Base-by-base conservation (phyloP, 2,113 vertebrate species). In the Madoqua kirkii region DNA sequence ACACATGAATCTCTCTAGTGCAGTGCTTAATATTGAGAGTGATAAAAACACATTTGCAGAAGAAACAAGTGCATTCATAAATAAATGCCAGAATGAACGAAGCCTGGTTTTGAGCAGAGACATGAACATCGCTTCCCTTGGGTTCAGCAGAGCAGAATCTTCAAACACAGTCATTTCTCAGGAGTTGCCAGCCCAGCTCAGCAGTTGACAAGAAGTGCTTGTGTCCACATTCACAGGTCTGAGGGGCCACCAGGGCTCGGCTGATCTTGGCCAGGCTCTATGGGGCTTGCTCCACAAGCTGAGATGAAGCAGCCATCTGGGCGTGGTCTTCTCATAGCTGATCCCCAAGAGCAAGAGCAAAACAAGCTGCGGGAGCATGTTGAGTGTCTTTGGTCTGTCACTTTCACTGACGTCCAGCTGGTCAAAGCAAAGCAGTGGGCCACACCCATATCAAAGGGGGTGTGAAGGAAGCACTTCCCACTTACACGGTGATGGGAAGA, bases 191-290 rank as follows among this genome's bases (percentile, higher is more conserved):
- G 1, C 31, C 94, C 7, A 36, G 12, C 82, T 19, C 62, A 0
- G 19, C 1, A 15, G 19, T 7, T 59, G 12, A 5, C 36, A 14
- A 25, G 40, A 36, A 40, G 50, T 10, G 3, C 7, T 0, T 8
- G 7, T 6, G 16, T n/a, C 54, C 33, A 23, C 12, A 2, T n/a
- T 43, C 54, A 6, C 36, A 52, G 79, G 40, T 19, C 17, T 2
- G 0, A 0, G 0, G 21, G 45, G 88, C 55, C 43, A 5, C 21
- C 0, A 0, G 0, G 16, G 67, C 83, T 50, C 0, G 0, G 17
- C 4, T 7, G 57, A 52, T 15, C 8, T 7, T 4, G 17, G 7
- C 87, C n/a, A 36, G 81, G 43, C 43, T 62, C 17, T 3, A 0
- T 7, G 0, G 0, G 79, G 40, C 8, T 9, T 82, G 33, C 33